phyloP scores from a whole-genome alignment of 2,113 vertebrate species.

The Aegithalos caudatus region DNA sequence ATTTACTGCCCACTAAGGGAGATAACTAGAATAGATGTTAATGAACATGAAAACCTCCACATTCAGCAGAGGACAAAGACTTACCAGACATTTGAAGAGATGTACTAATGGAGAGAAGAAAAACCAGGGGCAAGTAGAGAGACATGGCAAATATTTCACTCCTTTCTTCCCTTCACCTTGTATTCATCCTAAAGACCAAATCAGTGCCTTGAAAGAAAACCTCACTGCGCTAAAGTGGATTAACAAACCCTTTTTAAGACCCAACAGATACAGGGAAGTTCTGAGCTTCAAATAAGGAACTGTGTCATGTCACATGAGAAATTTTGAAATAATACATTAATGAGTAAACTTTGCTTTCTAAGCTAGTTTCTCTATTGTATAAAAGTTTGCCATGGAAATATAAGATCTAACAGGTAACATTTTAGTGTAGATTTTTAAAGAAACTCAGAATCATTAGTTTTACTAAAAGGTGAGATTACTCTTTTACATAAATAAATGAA shows the following conservation, averaged over 20 bases:
- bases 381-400: neutral
- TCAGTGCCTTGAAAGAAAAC: neutral
- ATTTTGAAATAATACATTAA: conserved; percentile 32
- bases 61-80: neutral
- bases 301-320: conserved; percentile 33
- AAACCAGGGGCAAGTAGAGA: neutral
- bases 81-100: conserved; percentile 49
- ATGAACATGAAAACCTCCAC: neutral
- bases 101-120: neutral
- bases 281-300: conserved; percentile 53
- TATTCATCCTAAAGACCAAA: neutral
- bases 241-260: conserved; percentile 27
- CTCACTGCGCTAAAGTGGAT: neutral
- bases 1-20: neutral
- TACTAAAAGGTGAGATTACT: neutral
- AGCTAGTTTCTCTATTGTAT: neutral
- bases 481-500: neutral
- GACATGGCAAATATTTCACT: neutral
- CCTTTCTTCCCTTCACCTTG: neutral
- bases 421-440: neutral
- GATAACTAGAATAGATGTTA: neutral
- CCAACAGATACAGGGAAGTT: conserved; percentile 30
- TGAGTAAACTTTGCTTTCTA: conserved; percentile 1
- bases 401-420: neutral
- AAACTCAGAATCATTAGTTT: neutral